These are phyloP conservation scores for Hormiphora californensis DNA, from an alignment of 37 sponge, comb jelly and placozoan species.

Conservation along the genomic window DNA sequence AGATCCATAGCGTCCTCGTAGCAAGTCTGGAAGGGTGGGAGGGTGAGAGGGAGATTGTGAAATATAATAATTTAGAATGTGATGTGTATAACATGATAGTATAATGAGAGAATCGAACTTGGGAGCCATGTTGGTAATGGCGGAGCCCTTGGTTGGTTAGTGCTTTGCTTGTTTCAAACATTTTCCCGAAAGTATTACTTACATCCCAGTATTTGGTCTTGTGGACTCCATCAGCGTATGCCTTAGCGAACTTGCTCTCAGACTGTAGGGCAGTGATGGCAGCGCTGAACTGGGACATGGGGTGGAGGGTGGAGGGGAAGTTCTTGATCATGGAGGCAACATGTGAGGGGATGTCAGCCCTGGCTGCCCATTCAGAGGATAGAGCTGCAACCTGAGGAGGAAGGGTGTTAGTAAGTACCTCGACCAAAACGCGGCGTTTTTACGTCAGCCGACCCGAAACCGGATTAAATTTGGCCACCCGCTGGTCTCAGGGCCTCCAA, in stretches of 20 bases:
- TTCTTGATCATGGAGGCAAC: slow-evolving; percentile 93
- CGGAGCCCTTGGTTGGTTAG: no score
- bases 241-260: slow-evolving; percentile 95
- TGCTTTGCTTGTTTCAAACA: no score
- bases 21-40: slow-evolving; percentile 56
- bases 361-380: slow-evolving; percentile 85
- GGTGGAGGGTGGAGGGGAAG: slow-evolving; percentile 91
- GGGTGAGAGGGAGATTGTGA: neutral
- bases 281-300: slow-evolving; percentile 94
- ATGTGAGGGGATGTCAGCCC: slow-evolving; percentile 86
- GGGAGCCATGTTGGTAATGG: no score
- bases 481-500: no score
- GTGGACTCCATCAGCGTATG: slow-evolving; percentile 82
- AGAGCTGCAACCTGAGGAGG: slow-evolving; percentile 69
- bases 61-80: neutral
- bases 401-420: no score
- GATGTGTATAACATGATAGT: no score
- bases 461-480: no score
- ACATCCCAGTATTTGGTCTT: slow-evolving; percentile 98
- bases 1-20: slow-evolving; percentile 97
- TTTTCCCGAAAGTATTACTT: neutral
- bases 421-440: no score
- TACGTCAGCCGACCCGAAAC: no score
- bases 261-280: slow-evolving; percentile 90
- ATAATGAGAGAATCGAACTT: no score